Conservation (phyloP, 2,888 invertebrate genomes). For the Vesta saturnalis region DNA sequence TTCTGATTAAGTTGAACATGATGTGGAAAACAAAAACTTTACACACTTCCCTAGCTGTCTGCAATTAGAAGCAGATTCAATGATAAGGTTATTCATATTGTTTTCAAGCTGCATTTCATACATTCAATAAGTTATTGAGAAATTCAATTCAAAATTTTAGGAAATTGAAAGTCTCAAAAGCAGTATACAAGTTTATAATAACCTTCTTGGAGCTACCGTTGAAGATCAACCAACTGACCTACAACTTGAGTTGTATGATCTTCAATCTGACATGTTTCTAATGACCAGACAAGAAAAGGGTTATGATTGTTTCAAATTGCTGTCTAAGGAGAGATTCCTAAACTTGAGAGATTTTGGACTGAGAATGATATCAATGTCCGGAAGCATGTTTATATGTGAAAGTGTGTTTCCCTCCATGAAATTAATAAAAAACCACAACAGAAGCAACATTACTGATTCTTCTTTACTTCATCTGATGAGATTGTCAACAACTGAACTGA, state of each 20-base stretch:
- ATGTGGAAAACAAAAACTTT: constrained; percentile 15
- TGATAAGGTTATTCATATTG: too few species aligned
- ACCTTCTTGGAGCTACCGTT: constrained; percentile 17
- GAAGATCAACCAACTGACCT: too few species aligned
- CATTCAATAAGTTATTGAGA: constrained; percentile 13
- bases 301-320: not conserved
- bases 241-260: constrained; percentile 9
- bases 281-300: constrained; percentile 5
- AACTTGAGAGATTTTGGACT: constrained; percentile 14
- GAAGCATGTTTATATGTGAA: constrained; percentile 6
- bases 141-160: constrained; percentile 7
- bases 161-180: constrained; percentile 16
- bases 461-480: constrained; percentile 9
- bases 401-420: constrained; percentile 18
- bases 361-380: constrained; percentile 15
- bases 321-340: not conserved
- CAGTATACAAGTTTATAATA: not conserved
- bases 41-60: constrained; percentile 11
- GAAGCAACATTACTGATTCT: not conserved
- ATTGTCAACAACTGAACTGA: constrained; percentile 12
- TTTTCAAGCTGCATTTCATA: constrained; percentile 8
- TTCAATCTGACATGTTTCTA: constrained; percentile 10
- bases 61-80: not conserved
- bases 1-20: too few species aligned
- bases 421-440: constrained; percentile 12